Evolutionary conservation across 2,888 invertebrate species (phyloP), one percentile per base, ranked within the genome.

Genomic region (Aspidiotus rigidus): DNA sequence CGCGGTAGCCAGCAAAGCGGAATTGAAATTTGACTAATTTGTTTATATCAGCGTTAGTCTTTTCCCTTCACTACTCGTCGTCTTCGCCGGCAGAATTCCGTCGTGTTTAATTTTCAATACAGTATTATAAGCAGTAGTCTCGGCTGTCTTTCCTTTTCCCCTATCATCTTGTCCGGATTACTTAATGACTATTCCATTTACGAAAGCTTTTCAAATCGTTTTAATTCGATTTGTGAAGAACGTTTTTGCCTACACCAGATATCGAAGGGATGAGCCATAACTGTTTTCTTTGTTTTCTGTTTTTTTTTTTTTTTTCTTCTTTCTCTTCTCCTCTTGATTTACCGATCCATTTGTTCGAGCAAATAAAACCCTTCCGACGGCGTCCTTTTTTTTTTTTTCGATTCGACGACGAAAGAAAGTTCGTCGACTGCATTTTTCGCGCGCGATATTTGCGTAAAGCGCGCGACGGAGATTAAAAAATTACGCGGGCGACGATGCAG

Each of bases 131-230:
- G 28, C 28, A 28, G 28, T 67, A 67, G 60, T 57, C 60, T 66
- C 57, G 59, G 67, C 67, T 60, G 59, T 60, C 60, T 66, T 60
- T 67, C 59, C 59, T 42, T 53, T 49, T 56, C 67, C 59, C 28
- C 59, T 28, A 28, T 39, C 59, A 7, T 59, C 39, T 59, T 49
- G 59, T 67, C 67, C 59, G 67, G 67, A 67, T 67, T 67, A 67
- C 67, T 67, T 67, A 67, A 67, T 67, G 67, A 67, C 67, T 67
- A 67, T 67, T 67, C 67, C 67, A 67, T 67, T 67, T 67, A 67
- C 67, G 59, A 67, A 67, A 67, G 67, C 67, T 67, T 60, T 60
- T 67, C 67, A 67, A 67, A 59, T 67, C 67, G 53, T 49, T 67
- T 67, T 67, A 67, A 67, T 67, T 67, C 67, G 67, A 67, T 67